Percentiles rank a stretch among this genome's conserved stretches.
Evolutionary conservation across 1,140 invertebrate genomes (phyloP).

Genomic region (Drosophila lacertosa): DNA sequence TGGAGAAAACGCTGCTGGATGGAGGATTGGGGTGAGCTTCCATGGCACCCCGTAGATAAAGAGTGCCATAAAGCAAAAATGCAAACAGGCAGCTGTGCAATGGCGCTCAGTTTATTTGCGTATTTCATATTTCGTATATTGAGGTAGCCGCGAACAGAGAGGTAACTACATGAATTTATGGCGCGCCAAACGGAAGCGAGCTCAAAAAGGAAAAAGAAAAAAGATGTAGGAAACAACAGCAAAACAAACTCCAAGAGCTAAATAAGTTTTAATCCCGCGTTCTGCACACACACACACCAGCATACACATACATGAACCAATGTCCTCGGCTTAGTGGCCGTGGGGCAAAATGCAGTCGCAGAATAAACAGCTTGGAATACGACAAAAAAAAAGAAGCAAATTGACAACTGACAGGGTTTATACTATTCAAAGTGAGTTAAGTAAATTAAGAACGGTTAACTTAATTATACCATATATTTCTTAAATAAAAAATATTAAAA

Average conservation of each 20-base stretch:
- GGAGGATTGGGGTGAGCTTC: slow-evolving; percentile 18
- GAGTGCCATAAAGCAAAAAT: slow-evolving; percentile 62
- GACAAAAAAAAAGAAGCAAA: background rate
- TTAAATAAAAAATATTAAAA: no score
- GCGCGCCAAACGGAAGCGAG: slow-evolving; percentile 24
- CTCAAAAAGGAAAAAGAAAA: slow-evolving; percentile 18
- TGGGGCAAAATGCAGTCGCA: slow-evolving; percentile 30
- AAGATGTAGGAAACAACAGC: slow-evolving; percentile 3
- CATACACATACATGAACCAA: background rate
- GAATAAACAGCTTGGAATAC: background rate
- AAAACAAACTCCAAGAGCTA: slow-evolving; percentile 53
- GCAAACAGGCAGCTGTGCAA: slow-evolving; percentile 75
- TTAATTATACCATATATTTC: no score
- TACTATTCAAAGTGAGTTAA: no score
- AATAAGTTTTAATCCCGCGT: slow-evolving; percentile 75
- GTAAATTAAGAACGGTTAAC: no score
- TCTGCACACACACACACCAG: slow-evolving; percentile 17
- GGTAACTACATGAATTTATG: slow-evolving; percentile 62
- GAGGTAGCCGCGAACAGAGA: slow-evolving; percentile 25
- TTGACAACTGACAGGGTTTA: no score
- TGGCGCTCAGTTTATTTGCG: slow-evolving; percentile 61
- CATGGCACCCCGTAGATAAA: slow-evolving; percentile 62
- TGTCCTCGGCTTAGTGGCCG: background rate
- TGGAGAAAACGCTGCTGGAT: background rate
- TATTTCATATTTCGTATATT: slow-evolving; percentile 58